Evolutionary conservation across 2,113 vertebrate species (phyloP).

Genomic region (Todiramphus saurophagus): DNA sequence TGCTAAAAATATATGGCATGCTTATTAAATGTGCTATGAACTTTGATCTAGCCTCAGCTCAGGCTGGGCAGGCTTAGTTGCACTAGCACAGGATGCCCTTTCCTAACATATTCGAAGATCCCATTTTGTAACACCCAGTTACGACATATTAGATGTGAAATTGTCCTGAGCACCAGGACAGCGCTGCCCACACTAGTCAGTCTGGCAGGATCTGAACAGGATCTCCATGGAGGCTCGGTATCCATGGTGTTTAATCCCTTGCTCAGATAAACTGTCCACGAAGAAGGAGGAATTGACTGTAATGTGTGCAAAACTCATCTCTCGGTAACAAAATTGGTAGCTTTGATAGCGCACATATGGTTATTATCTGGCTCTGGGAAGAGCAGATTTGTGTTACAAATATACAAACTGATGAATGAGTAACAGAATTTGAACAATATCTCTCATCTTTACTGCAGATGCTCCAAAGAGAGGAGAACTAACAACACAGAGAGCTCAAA

Average conservation of each 20-base stretch:
- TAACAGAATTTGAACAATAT: not conserved
- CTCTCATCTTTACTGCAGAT: not conserved
- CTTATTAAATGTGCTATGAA: not conserved
- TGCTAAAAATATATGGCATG: not conserved
- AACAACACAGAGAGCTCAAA: not conserved
- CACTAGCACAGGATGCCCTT: not conserved
- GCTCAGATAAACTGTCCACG: not conserved
- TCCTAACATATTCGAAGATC: not conserved
- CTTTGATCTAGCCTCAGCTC: not conserved
- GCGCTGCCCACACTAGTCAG: rapidly evolving
- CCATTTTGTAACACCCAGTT: not conserved
- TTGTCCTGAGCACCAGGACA: not conserved
- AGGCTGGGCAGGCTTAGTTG: not conserved
- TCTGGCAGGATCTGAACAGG: not conserved
- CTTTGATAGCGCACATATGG: not conserved
- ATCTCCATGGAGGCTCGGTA: not conserved
- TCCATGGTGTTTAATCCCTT: not conserved
- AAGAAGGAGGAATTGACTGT: not conserved
- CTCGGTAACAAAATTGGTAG: not conserved
- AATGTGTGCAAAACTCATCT: not conserved
- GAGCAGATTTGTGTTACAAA: not conserved
- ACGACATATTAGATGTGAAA: not conserved
- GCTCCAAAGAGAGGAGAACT: not conserved
- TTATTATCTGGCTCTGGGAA: not conserved
- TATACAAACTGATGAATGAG: not conserved